These are phyloP conservation scores for Lynx canadensis DNA, from an alignment of 2,113 vertebrate species.

Conservation along the genomic window DNA sequence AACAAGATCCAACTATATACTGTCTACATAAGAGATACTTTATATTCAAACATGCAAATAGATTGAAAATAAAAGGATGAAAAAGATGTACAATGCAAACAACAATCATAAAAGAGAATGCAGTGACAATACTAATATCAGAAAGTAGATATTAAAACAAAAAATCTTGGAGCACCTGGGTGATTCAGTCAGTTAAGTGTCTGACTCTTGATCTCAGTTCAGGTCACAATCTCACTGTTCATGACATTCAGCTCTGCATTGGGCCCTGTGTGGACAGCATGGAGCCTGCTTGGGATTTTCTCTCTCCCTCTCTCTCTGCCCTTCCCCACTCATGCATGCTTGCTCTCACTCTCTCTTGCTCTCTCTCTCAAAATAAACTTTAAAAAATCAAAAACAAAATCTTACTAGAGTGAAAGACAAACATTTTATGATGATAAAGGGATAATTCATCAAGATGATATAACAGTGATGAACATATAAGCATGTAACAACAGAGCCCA, in stretches of 20 bases:
- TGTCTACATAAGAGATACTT: not conserved
- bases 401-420: no score
- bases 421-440: not conserved
- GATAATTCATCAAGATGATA: not conserved
- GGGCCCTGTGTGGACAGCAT: no score
- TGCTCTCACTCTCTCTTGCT: no score
- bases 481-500: not conserved
- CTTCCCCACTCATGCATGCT: no score
- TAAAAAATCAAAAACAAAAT: no score
- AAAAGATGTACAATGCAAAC: not conserved
- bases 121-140: not conserved
- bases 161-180: not conserved
- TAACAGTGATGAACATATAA: not conserved
- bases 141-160: not conserved
- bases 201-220: no score
- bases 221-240: no score
- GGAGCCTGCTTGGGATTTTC: no score
- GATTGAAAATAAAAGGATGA: not conserved
- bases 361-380: no score
- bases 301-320: no score
- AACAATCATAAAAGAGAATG: not conserved
- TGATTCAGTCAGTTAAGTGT: no score
- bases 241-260: no score
- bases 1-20: not conserved
- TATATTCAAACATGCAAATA: not conserved